Evolutionary conservation across 2,888 invertebrate genomes (phyloP).

Genomic region (Lithophane ornitopus): DNA sequence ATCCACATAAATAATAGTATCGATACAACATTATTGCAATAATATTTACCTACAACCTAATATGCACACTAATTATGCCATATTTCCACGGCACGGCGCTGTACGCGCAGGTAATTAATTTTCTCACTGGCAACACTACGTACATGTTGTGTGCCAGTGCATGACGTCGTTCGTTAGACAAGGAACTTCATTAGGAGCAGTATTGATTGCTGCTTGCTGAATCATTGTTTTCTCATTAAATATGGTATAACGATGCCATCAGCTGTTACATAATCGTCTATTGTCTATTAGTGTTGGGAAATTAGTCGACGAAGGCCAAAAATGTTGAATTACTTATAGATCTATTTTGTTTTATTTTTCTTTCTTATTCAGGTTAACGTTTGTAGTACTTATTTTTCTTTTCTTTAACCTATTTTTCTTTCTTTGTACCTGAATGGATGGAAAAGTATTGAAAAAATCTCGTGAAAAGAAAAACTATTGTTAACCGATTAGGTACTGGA

Average conservation of each 20-base stretch:
- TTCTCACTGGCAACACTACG: slow-evolving; percentile 40
- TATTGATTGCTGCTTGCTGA: slow-evolving; percentile 56
- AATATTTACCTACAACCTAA: slow-evolving; percentile 14
- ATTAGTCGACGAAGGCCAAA: not conserved
- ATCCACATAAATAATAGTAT: slow-evolving; percentile 10
- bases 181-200: slow-evolving; percentile 53
- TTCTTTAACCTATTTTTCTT: too few relatives aligned
- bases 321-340: not conserved
- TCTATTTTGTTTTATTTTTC: not conserved
- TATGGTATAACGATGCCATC: slow-evolving; percentile 44
- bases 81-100: slow-evolving; percentile 12
- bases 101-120: slow-evolving; percentile 52
- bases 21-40: not conserved
- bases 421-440: too few relatives aligned
- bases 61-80: slow-evolving; percentile 23
- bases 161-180: slow-evolving; percentile 53
- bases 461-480: not conserved
- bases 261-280: not conserved
- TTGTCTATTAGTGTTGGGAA: not conserved
- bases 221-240: slow-evolving; percentile 56
- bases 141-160: slow-evolving; percentile 41
- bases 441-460: not conserved
- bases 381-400: not conserved
- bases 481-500: not conserved
- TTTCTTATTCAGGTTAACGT: too few relatives aligned